phyloP scores from a whole-genome alignment of 2,113 vertebrate species.

The Seriola quinqueradiata region DNA sequence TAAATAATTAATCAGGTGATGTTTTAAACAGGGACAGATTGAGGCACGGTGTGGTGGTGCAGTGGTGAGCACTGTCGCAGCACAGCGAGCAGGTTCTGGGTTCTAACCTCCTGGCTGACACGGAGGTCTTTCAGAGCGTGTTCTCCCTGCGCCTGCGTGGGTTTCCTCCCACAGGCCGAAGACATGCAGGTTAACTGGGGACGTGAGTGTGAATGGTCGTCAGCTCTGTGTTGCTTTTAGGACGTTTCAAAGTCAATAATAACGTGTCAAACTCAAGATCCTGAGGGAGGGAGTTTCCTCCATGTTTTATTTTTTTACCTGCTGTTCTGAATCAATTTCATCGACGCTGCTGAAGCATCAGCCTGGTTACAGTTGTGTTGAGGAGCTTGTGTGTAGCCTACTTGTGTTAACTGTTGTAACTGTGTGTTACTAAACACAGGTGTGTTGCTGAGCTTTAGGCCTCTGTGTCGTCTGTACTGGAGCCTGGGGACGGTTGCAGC shows the following conservation, averaged over 20 bases:
- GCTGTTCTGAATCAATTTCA: too few relatives aligned
- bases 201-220: not conserved
- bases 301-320: too few relatives aligned
- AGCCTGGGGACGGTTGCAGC: too few relatives aligned
- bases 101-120: not conserved
- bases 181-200: not conserved
- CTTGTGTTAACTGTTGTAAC: too few relatives aligned
- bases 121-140: not conserved
- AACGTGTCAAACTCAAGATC: too few relatives aligned
- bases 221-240: too few relatives aligned
- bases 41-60: not conserved
- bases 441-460: constrained; percentile 9
- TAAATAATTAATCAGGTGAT: not conserved
- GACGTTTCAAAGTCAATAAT: too few relatives aligned
- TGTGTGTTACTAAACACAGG: not conserved
- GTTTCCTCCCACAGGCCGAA: too few relatives aligned
- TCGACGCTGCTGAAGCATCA: too few relatives aligned
- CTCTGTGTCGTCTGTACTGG: constrained; percentile 11
- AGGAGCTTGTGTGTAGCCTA: too few relatives aligned
- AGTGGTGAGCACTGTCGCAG: not conserved
- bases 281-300: too few relatives aligned
- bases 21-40: not conserved
- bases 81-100: not conserved
- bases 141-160: not conserved
- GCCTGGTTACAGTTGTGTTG: not conserved